Percentiles rank a stretch among this genome's conserved stretches.
Evolutionary conservation across 2,113 vertebrate species (phyloP).

Genomic region (Lutjanus erythropterus): DNA sequence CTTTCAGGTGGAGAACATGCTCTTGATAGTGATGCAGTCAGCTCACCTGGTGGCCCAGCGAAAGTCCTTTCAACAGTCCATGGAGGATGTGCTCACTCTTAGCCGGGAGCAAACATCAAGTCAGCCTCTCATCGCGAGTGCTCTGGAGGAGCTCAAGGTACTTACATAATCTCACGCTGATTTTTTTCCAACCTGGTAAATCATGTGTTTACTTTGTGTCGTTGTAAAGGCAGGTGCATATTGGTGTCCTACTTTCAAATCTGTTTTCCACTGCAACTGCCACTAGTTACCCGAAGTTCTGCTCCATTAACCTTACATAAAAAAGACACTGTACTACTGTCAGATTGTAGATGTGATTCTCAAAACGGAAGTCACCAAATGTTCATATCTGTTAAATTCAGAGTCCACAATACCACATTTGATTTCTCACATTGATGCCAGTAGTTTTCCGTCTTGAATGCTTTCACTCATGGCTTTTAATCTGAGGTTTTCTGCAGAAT

Average conservation of each 20-base stretch:
- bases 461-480: neutral
- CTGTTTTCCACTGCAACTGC: slow-evolving; percentile 9
- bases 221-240: slow-evolving; percentile 15
- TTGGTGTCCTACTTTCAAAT: slow-evolving; percentile 49
- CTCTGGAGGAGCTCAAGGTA: slow-evolving; percentile 97
- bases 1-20: slow-evolving; percentile 91
- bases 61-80: slow-evolving; percentile 94
- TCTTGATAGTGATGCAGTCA: slow-evolving; percentile 95
- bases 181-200: neutral
- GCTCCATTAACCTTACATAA: neutral
- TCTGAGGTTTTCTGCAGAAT: neutral
- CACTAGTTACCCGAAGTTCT: neutral
- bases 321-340: neutral
- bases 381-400: slow-evolving; percentile 9
- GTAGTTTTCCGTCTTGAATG: neutral
- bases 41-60: slow-evolving; percentile 92
- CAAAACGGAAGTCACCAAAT: slow-evolving; percentile 1
- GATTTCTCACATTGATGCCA: neutral
- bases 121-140: slow-evolving; percentile 93
- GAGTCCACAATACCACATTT: neutral
- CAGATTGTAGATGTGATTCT: slow-evolving; percentile 11
- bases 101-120: slow-evolving; percentile 96
- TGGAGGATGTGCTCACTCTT: slow-evolving; percentile 91
- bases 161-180: slow-evolving; percentile 16
- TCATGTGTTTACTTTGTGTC: neutral